Conservation (phyloP, 2,888 invertebrate species). For the Pterostichus niger region DNA sequence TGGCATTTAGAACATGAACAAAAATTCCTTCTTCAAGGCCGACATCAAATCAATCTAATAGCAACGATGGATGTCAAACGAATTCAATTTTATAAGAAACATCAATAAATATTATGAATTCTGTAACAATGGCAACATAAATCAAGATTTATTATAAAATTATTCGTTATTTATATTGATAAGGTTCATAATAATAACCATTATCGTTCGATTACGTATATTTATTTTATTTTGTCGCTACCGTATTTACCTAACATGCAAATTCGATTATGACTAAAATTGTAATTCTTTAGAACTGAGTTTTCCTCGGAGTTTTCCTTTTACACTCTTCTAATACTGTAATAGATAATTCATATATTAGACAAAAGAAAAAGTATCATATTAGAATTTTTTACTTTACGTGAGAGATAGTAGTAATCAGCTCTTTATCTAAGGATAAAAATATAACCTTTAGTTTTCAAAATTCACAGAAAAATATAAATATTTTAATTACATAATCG, state of each 20-base stretch:
- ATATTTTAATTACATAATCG: no score
- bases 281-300: no score
- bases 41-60: neutral
- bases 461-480: no score
- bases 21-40: neutral
- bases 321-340: no score
- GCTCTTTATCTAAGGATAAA: no score
- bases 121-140: neutral
- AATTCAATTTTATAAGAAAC: slow-evolving; percentile 1
- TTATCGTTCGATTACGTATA: neutral
- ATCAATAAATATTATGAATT: neutral
- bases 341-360: no score
- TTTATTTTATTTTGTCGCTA: neutral
- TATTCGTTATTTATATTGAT: slow-evolving; percentile 10
- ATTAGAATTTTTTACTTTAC: no score
- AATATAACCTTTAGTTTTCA: no score
- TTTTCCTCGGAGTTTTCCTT: no score
- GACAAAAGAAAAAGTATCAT: no score
- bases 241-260: neutral
- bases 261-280: no score
- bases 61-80: neutral
- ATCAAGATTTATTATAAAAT: neutral
- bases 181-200: neutral
- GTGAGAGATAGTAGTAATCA: no score
- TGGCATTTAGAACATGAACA: neutral